Evolutionary conservation across 2,113 vertebrate species (phyloP).

Genomic region (Ptyas mucosa): DNA sequence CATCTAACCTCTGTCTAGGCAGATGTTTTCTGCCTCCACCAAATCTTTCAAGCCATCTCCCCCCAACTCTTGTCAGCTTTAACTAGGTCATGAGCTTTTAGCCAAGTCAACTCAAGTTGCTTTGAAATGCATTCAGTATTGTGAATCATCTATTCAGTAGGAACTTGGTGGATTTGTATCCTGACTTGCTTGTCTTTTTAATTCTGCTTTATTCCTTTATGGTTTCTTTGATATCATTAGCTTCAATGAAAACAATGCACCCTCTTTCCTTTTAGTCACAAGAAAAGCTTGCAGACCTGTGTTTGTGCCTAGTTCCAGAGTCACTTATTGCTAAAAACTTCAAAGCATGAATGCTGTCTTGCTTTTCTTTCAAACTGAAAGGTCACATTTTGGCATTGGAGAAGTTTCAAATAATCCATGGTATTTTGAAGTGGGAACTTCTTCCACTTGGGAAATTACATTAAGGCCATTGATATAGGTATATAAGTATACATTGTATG

Average conservation of each 20-base stretch:
- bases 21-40: not conserved
- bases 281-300: slow-evolving; percentile 8
- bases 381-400: not conserved
- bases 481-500: not conserved
- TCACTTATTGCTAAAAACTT: slow-evolving; percentile 44
- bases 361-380: slow-evolving; percentile 29
- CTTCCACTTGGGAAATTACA: not conserved
- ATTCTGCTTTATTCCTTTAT: slow-evolving; percentile 24
- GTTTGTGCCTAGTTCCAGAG: slow-evolving; percentile 43
- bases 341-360: slow-evolving; percentile 28
- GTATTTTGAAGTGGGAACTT: not conserved
- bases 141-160: slow-evolving; percentile 56
- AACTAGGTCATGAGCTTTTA: slow-evolving; percentile 50
- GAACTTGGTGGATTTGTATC: slow-evolving; percentile 42
- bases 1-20: not conserved
- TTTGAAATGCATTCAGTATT: slow-evolving; percentile 57
- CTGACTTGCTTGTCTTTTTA: slow-evolving; percentile 36
- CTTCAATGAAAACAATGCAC: slow-evolving; percentile 52
- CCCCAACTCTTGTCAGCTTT: slow-evolving; percentile 42
- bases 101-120: slow-evolving; percentile 24
- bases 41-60: not conserved
- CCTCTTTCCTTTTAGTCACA: slow-evolving; percentile 33
- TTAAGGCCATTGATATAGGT: not conserved
- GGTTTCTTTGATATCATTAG: slow-evolving; percentile 52
- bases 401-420: not conserved